Evolutionary conservation across 2,113 vertebrate species (phyloP), one percentile per base, ranked within the genome.

Genomic region (Anarhynchus alexandrinus): DNA sequence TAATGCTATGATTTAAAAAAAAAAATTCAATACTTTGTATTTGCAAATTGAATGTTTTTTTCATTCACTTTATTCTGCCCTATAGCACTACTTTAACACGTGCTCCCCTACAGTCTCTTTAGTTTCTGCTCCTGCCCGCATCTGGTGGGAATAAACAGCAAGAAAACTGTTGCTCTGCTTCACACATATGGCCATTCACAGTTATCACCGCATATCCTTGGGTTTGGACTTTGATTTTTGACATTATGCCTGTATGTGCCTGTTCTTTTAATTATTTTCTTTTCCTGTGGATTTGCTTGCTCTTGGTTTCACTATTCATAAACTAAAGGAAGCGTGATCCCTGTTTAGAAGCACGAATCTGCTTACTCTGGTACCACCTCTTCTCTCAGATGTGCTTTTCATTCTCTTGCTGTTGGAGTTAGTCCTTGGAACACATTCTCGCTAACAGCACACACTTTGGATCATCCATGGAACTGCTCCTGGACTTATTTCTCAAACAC

Each of bases 11-110:
- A 12, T 47, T 88, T 73, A 42, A 42, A 42, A 42, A 42, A 34
- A 36, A 59, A 34, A n/a, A 69, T 74, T 51, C 21, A 85, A 4
- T 38, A 86, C 2, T 54, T 74, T 1, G 1, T 38, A 52, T 71
- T 79, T 0, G 0, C 91, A 90, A 73, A 64, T 0, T 5, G 3
- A 71, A 71, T 29, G 3, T 2, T 40, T 42, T 71, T 84, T 61
- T 47, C 26, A 22, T 83, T 86, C 15, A 52, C 27, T 69, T 9
- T 32, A 12, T 49, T 66, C 51, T 82, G 9, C 40, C 34, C 59
- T 52, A 43, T 2, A 38, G 72, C 22, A 70, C 21, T 55, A 42
- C 23, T 65, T 79, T 18, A 43, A 62, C 23, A 30, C 3, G 3
- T 0, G 0, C 11, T 47, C 15, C 54, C 10, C 4, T 29, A 36